Conservation (phyloP, 2,888 invertebrate species). For the Erannis defoliaria region DNA sequence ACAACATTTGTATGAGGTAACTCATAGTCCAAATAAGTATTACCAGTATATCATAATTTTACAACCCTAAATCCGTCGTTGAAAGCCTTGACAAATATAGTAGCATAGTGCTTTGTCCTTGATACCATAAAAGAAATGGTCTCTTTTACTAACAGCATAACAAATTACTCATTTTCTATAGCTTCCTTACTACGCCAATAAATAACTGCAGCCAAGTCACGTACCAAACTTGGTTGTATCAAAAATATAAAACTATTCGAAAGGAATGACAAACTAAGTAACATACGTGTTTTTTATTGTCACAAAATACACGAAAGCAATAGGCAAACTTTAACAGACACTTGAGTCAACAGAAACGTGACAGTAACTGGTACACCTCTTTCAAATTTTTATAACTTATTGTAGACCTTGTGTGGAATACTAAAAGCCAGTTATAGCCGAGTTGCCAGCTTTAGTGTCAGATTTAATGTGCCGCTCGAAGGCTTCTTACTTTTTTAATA, state of each 20-base stretch:
- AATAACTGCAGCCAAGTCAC: slow-evolving; percentile 21
- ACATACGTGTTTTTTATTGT: slow-evolving; percentile 28
- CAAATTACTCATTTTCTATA: slow-evolving; percentile 9
- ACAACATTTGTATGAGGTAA: too few species aligned
- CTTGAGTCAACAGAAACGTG: slow-evolving; percentile 28
- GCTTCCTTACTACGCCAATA: slow-evolving; percentile 14
- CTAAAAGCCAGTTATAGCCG: too few species aligned
- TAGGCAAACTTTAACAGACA: slow-evolving; percentile 23
- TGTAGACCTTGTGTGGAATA: neutral
- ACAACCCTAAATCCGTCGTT: neutral
- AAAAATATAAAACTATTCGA: slow-evolving; percentile 11
- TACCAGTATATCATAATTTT: neutral
- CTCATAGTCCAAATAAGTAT: neutral
- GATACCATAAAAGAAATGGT: slow-evolving; percentile 10
- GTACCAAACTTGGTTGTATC: slow-evolving; percentile 17
- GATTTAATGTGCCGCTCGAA: too few species aligned
- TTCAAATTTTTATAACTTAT: neutral
- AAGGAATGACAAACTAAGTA: slow-evolving; percentile 22
- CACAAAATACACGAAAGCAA: slow-evolving; percentile 28
- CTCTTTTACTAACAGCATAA: neutral
- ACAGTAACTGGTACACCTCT: slow-evolving; percentile 1
- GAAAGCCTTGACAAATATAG: slow-evolving; percentile 5
- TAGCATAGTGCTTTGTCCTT: slow-evolving; percentile 2
- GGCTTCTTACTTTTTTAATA: too few species aligned
- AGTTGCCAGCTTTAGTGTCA: too few species aligned